Evolutionary conservation across 2,113 vertebrate genomes (phyloP), one percentile per base, ranked within the genome.

Genomic region (Pygoscelis antarcticus): DNA sequence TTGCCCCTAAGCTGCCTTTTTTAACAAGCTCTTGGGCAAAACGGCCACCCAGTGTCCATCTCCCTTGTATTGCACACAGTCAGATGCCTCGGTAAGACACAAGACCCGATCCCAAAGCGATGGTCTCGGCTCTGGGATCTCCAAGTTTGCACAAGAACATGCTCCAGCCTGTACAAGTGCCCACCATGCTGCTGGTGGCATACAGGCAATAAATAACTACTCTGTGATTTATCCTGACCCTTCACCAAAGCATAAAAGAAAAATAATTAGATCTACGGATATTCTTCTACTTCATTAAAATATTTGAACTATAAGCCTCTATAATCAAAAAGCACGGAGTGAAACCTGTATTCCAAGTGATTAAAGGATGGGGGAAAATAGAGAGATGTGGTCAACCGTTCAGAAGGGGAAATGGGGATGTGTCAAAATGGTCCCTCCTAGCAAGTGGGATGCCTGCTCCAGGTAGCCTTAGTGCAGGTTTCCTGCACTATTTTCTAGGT

Each of bases 21-120:
- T 8, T 11, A 81, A 70, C 26, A 75, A 64, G 61, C 18, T 82
- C 27, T 57, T 38, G 47, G 92, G 42, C 25, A 25, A 79, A 89
- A 68, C 30, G 83, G 57, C 57, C 40, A 84, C 49, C 40, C 87
- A 30, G 62, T 16, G 66, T 36, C 75, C 70, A 52, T 16, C 52
- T 91, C 81, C 87, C 32, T 68, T 25, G 69, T 60, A 93, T 64
- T 95, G 93, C 93, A 94, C 64, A 22, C 65, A n/a, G 66, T 75
- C 7, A 4, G 78, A 55, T 19, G 70, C 65, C 61, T 65, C 5
- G 2, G 29, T 55, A 38, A 78, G 91, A 82, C 47, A 54, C 36
- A 51, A 84, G 44, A 91, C 64, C 30, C 3, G 4, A 25, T 42
- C 55, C 91, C 69, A 82, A 75, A 94, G 38, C 7, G 2, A 78